Conservation (phyloP, 2,888 invertebrate species). For the Pedicia rivosa region DNA sequence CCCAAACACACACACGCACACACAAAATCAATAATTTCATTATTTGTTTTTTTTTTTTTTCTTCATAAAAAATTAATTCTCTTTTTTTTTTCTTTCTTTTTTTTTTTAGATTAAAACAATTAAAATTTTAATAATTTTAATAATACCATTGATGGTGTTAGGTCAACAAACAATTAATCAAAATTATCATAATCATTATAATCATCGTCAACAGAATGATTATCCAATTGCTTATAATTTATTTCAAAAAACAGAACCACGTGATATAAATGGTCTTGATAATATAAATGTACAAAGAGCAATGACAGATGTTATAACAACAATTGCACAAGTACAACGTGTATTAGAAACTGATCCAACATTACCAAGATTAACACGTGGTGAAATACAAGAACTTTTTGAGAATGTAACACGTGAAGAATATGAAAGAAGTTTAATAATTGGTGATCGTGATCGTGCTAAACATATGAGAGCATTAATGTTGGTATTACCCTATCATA, state of each 20-base stretch:
- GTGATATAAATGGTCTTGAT: background rate
- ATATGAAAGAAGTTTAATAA: constrained; percentile 26
- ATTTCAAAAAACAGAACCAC: background rate
- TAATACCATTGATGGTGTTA: background rate
- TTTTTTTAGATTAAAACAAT: background rate
- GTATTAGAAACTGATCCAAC: constrained; percentile 26
- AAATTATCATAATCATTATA: background rate
- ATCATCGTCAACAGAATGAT: no score
- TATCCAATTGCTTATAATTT: constrained; percentile 5
- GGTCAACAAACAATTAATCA: background rate
- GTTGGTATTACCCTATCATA: constrained; percentile 29
- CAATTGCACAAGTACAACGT: constrained; percentile 29
- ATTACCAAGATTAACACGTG: constrained; percentile 27
- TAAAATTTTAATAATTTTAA: background rate
- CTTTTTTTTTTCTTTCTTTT: background rate
- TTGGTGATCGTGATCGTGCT: constrained; percentile 27
- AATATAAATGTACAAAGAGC: background rate
- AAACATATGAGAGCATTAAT: constrained; percentile 29
- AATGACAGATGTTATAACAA: constrained; percentile 21
- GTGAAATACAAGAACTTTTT: constrained; percentile 31
- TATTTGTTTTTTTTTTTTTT: no score
- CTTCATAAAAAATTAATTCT: background rate
- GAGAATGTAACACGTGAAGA: constrained; percentile 31
- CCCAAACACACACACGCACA: no score
- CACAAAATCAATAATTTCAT: no score